Evolutionary conservation across 2,113 vertebrate genomes (phyloP).

Genomic region (Oxyura jamaicensis): DNA sequence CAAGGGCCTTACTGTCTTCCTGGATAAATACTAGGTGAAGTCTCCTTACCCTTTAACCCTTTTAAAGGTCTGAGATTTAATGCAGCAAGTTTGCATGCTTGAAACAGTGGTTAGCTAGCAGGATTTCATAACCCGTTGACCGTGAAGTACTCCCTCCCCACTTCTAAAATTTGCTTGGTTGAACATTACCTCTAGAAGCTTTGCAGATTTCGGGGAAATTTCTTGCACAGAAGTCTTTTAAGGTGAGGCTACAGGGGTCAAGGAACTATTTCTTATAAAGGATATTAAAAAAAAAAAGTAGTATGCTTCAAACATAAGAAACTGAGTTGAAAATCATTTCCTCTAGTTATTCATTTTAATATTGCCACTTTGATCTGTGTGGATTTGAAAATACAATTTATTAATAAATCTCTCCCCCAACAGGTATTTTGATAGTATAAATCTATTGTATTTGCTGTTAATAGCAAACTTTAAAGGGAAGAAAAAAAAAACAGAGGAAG

Average conservation of each 20-base stretch:
- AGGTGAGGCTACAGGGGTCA: neutral
- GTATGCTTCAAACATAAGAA: neutral
- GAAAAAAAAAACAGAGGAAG: neutral
- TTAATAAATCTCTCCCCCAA: neutral
- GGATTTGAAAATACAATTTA: neutral
- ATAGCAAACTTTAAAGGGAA: neutral
- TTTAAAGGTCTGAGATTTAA: neutral
- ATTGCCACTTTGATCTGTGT: neutral
- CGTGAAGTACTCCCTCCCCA: neutral
- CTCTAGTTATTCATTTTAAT: neutral
- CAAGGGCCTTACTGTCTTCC: neutral
- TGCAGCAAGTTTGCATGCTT: neutral
- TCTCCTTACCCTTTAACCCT: neutral
- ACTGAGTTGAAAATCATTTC: neutral
- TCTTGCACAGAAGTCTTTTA: neutral
- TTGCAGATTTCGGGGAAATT: neutral
- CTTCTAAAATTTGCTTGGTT: neutral
- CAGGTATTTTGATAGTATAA: neutral
- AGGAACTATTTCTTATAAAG: neutral
- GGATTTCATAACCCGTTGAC: neutral
- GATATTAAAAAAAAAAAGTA: neutral
- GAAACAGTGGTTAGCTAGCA: neutral
- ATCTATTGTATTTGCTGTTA: neutral
- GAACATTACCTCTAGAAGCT: neutral
- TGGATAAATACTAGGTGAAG: neutral